A percentile compares a stretch with the other conserved stretches of the same genome.
Evolutionary conservation across 2,888 invertebrate genomes (phyloP).

Genomic region (Trachelus stipa): DNA sequence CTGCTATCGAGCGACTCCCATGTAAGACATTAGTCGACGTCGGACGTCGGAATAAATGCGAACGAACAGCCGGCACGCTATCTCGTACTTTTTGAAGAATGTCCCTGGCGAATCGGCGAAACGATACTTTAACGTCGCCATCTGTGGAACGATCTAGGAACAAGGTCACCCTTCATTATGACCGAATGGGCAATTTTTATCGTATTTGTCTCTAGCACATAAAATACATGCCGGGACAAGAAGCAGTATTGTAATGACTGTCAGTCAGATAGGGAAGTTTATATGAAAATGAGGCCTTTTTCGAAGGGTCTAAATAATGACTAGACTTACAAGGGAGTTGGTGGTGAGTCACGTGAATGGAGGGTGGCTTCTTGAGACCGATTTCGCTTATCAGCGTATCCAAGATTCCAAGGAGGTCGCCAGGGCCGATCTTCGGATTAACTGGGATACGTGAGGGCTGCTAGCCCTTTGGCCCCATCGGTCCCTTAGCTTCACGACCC

Average conservation of each 20-base stretch:
- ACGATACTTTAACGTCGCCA: constrained; percentile 40
- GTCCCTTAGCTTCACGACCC: background rate
- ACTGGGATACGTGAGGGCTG: background rate
- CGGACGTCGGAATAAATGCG: constrained; percentile 36
- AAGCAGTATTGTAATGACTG: background rate
- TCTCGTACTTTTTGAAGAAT: constrained; percentile 32
- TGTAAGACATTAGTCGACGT: constrained; percentile 42
- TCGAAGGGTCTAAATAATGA: background rate
- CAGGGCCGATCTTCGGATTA: background rate
- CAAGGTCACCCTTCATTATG: background rate
- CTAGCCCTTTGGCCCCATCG: background rate
- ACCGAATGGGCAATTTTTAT: background rate
- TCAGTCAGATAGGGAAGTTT: background rate
- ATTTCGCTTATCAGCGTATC: background rate
- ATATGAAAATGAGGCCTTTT: background rate
- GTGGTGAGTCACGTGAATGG: background rate
- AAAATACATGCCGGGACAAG: background rate
- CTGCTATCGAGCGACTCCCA: constrained; percentile 36
- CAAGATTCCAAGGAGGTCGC: background rate
- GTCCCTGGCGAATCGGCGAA: constrained; percentile 34
- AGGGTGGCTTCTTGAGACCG: background rate
- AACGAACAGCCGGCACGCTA: constrained; percentile 40
- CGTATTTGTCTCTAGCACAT: background rate
- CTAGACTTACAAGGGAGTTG: background rate
- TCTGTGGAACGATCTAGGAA: constrained; percentile 4